phyloP scores from a whole-genome alignment of 2,888 invertebrate genomes.

The Chalcosyrphus nemorum region DNA sequence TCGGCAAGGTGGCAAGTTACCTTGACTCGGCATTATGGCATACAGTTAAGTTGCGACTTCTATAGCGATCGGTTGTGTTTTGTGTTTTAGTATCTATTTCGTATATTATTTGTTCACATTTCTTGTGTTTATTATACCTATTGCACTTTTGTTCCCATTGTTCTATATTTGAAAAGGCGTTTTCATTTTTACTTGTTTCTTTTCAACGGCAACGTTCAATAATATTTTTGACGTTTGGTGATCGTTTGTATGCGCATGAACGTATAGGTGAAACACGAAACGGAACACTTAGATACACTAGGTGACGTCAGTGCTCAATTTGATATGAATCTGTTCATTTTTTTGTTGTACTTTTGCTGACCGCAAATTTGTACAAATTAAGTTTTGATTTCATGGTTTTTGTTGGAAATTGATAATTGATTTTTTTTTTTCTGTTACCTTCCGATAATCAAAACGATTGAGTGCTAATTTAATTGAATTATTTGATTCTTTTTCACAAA shows the following conservation, averaged over 20 bases:
- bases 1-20: conserved; percentile 59
- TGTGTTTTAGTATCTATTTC: conserved; percentile 41
- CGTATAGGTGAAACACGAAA: neutral
- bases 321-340: conserved; percentile 15
- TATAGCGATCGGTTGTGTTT: conserved; percentile 61
- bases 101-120: conserved; percentile 20
- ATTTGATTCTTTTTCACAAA: neutral
- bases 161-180: conserved; percentile 18
- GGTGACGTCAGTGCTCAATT: conserved; percentile 46
- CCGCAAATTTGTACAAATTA: conserved; percentile 53
- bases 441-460: conserved; percentile 35
- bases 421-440: conserved; percentile 2
- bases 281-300: neutral
- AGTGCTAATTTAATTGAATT: conserved; percentile 46
- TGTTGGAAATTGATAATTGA: conserved; percentile 40
- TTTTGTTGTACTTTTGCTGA: neutral
- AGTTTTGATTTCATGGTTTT: conserved; percentile 48
- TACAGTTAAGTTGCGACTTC: conserved; percentile 61
- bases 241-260: neutral
- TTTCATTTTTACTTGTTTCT: neutral
- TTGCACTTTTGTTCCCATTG: neutral
- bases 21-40: conserved; percentile 42
- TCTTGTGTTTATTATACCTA: neutral
- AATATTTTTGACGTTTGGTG: conserved; percentile 30
- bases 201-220: neutral